phyloP scores from a whole-genome alignment of 1,140 invertebrate species.

The Solen grandis region DNA sequence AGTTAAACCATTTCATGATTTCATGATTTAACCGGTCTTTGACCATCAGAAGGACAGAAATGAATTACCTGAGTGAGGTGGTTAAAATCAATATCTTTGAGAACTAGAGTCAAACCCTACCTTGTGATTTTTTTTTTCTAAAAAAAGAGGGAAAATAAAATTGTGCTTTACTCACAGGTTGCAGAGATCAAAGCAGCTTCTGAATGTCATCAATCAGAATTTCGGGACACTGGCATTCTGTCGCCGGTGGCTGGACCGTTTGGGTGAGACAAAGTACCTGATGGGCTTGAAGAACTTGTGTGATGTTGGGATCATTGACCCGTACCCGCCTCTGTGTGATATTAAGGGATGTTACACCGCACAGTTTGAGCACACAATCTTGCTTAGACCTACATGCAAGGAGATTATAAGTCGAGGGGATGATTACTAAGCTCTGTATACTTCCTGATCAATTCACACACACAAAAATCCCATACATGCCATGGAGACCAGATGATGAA shows the following conservation, averaged over 20 bases:
- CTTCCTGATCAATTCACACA: background rate
- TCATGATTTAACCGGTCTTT: too few species aligned
- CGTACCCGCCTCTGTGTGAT: slow-evolving; percentile 99
- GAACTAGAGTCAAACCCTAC: too few species aligned
- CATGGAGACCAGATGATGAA: too few species aligned
- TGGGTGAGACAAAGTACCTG: slow-evolving; percentile 98
- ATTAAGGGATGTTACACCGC: slow-evolving; percentile 99
- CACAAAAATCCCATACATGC: too few species aligned
- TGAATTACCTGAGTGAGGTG: too few species aligned
- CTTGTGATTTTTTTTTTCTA: too few species aligned
- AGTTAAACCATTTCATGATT: too few species aligned
- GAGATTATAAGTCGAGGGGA: slow-evolving; percentile 97
- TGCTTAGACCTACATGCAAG: slow-evolving; percentile 98
- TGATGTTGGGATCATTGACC: slow-evolving; percentile 92
- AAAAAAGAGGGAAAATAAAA: too few species aligned
- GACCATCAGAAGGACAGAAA: too few species aligned
- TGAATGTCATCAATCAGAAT: slow-evolving; percentile 98
- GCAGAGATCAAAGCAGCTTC: slow-evolving; percentile 92
- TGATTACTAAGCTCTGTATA: slow-evolving; percentile 95
- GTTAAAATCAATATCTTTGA: too few species aligned
- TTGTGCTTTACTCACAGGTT: too few species aligned
- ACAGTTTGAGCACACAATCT: slow-evolving; percentile 99
- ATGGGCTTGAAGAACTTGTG: slow-evolving; percentile 99
- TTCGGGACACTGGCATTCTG: slow-evolving; percentile 99
- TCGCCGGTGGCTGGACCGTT: slow-evolving; percentile 98